phyloP scores from a whole-genome alignment of 1,140 invertebrate genomes.

The Bombus waltoni region DNA sequence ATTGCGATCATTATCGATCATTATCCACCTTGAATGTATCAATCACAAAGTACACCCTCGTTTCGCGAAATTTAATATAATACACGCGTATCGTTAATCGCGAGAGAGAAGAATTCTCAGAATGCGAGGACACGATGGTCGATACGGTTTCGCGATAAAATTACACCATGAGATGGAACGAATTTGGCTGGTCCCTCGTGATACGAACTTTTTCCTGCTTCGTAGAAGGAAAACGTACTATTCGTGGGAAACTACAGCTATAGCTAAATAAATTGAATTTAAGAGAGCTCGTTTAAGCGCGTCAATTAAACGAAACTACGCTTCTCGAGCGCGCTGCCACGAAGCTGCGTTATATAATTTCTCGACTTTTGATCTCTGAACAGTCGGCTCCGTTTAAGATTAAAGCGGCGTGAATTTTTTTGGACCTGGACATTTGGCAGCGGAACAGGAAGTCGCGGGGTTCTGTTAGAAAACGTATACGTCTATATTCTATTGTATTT shows the following conservation, averaged over 20 bases:
- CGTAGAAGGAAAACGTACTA: background rate
- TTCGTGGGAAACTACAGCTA: background rate
- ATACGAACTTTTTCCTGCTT: background rate
- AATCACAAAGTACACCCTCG: background rate
- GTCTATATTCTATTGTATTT: too few relatives aligned
- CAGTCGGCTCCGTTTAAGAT: background rate
- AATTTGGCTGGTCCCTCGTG: background rate
- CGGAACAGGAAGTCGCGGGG: too few relatives aligned
- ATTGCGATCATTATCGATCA: background rate
- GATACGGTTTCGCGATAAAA: background rate
- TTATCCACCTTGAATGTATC: background rate
- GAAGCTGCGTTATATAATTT: background rate
- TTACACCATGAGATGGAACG: background rate
- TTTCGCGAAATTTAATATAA: background rate
- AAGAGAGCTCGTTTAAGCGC: background rate
- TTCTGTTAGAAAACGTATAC: too few relatives aligned
- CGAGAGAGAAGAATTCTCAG: too few relatives aligned
- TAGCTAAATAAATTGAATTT: background rate
- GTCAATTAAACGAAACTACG: constrained; percentile 23
- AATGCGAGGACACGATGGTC: too few relatives aligned
- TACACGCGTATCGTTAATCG: too few relatives aligned
- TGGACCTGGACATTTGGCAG: too few relatives aligned
- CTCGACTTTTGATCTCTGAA: background rate
- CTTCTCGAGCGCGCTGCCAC: too few relatives aligned
- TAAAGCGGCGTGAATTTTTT: background rate